These are phyloP conservation scores for Leptodactylus fuscus DNA, from an alignment of 2,113 vertebrate genomes.

Conservation along the genomic window DNA sequence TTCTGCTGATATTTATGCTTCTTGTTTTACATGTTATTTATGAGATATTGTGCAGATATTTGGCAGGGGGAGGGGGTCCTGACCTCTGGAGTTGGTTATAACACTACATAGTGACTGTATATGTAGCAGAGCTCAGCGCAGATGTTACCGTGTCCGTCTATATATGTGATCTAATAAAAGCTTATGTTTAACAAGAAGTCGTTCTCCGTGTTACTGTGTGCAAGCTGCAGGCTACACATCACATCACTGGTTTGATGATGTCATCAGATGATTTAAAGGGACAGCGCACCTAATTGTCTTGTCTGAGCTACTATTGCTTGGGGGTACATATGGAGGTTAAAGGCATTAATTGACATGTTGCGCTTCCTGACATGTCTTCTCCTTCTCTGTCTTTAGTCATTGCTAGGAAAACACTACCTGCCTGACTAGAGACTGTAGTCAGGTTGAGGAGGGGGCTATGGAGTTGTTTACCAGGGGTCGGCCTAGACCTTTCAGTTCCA, in stretches of 20 bases:
- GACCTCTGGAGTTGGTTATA: not conserved
- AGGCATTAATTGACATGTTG: too few species aligned
- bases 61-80: not conserved
- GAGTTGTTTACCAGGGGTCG: too few species aligned
- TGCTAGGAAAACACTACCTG: too few species aligned
- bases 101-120: constrained; percentile 36
- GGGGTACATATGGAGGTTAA: too few species aligned
- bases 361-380: too few species aligned
- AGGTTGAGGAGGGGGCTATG: too few species aligned
- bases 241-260: too few species aligned
- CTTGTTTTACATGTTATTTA: constrained; percentile 40
- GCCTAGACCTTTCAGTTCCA: too few species aligned
- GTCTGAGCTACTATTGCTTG: too few species aligned
- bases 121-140: not conserved
- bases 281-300: not conserved
- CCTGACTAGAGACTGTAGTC: too few species aligned
- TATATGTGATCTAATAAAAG: constrained; percentile 50
- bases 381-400: too few species aligned
- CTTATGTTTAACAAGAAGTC: constrained; percentile 25
- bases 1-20: constrained; percentile 28
- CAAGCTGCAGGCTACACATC: not conserved
- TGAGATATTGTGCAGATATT: not conserved
- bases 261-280: not conserved
- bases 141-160: constrained; percentile 24
- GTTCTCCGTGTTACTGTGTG: constrained; percentile 7